phyloP scores from a whole-genome alignment of 2,113 vertebrate genomes.

The Nannobrachium achirus region DNA sequence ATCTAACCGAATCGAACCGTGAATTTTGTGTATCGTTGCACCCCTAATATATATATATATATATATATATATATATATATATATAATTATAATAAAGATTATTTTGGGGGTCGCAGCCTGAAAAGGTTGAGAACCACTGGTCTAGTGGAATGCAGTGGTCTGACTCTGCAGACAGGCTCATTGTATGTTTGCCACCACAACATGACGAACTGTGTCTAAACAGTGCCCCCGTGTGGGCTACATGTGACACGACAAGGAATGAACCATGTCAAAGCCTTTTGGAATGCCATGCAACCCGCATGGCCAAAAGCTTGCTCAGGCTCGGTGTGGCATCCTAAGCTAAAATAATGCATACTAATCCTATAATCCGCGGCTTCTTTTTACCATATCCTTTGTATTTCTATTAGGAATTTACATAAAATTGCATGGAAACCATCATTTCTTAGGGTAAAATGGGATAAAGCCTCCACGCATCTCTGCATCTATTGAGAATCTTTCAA shows the following conservation, averaged over 20 bases:
- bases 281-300: no score
- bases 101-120: no score
- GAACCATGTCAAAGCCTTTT: no score
- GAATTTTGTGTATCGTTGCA: no score
- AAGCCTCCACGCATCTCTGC: background rate
- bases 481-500: slow-evolving; percentile 10
- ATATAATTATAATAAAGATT: no score
- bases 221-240: slow-evolving; percentile 73
- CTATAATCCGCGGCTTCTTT: background rate
- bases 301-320: no score
- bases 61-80: no score
- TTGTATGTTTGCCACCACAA: slow-evolving; percentile 17
- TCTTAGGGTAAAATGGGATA: background rate
- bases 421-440: slow-evolving; percentile 3
- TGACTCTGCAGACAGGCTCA: no score
- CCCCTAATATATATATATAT: no score
- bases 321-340: background rate
- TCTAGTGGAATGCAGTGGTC: no score
- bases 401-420: background rate
- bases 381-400: background rate
- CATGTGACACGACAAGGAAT: background rate
- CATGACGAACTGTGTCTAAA: slow-evolving; percentile 55
- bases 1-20: no score
- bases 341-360: background rate
- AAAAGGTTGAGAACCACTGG: no score